Percentiles rank a stretch among this genome's conserved stretches.
Evolutionary conservation across 2,113 vertebrate species (phyloP).

Genomic region (Nestor notabilis): DNA sequence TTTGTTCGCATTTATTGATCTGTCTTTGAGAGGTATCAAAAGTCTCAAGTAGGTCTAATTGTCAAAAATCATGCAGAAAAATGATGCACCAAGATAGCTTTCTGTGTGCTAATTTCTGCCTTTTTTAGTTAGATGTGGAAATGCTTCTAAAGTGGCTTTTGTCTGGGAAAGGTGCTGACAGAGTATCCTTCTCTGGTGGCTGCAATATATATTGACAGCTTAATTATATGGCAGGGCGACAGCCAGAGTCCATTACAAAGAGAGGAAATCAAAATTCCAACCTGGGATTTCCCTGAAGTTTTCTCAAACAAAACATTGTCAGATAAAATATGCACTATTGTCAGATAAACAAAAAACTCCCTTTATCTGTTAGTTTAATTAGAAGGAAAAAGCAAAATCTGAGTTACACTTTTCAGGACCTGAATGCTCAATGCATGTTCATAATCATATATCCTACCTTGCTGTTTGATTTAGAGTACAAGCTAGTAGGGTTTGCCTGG

Average conservation of each 20-base stretch:
- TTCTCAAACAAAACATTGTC: background rate
- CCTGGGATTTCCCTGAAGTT: background rate
- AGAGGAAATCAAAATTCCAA: slow-evolving; percentile 39
- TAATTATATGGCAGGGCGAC: background rate
- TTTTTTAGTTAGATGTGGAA: background rate
- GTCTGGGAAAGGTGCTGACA: background rate
- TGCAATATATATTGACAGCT: slow-evolving; percentile 1
- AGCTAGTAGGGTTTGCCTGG: background rate
- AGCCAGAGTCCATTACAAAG: background rate
- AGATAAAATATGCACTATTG: background rate
- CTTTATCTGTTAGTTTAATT: slow-evolving; percentile 27
- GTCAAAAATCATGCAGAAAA: background rate
- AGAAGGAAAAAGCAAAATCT: background rate
- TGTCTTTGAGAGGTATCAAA: background rate
- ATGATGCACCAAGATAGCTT: background rate
- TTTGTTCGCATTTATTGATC: background rate
- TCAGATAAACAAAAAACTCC: background rate
- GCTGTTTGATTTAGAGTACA: slow-evolving; percentile 7
- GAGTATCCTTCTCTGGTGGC: background rate
- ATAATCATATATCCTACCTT: background rate
- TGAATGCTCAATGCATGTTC: background rate
- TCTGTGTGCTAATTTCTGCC: background rate
- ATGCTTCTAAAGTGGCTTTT: background rate
- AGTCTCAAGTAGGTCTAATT: background rate
- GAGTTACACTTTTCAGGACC: background rate